phyloP scores from a whole-genome alignment of 2,888 invertebrate species.

The Germaria angustata region DNA sequence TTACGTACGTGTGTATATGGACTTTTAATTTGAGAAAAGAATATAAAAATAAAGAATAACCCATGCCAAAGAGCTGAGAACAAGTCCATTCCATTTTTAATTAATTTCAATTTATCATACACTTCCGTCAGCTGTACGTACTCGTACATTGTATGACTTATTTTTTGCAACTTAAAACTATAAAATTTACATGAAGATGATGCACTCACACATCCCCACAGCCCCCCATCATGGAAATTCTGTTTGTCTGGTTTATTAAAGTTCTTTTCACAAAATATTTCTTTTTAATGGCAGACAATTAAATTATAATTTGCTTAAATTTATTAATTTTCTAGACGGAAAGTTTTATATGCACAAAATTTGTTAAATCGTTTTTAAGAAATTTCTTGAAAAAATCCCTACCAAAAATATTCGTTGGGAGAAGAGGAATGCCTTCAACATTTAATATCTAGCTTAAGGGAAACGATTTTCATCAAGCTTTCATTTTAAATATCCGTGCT shows the following conservation, averaged over 20 bases:
- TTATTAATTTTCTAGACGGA: conserved; percentile 43
- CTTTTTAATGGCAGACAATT: conserved; percentile 42
- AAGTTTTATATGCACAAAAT: background rate
- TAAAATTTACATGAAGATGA: background rate
- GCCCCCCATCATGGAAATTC: background rate
- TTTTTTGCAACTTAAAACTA: conserved; percentile 10
- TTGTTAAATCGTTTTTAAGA: conserved; percentile 15
- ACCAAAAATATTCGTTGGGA: background rate
- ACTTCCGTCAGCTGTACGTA: conserved; percentile 51
- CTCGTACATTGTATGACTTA: background rate
- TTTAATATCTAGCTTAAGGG: too few species aligned
- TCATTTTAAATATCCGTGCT: too few species aligned
- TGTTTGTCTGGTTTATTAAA: conserved; percentile 10
- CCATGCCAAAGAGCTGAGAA: background rate
- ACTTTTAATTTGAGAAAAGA: too few species aligned
- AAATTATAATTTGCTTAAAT: conserved; percentile 44
- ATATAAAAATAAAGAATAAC: background rate
- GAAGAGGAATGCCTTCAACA: too few species aligned
- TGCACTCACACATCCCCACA: background rate
- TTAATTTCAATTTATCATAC: conserved; percentile 58
- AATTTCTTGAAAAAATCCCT: background rate
- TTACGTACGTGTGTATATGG: too few species aligned
- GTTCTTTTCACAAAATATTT: background rate
- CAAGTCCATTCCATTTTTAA: conserved; percentile 45
- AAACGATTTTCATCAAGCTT: too few species aligned